Conservation (phyloP, 2,113 vertebrate genomes). For the Platysternon megacephalum region DNA sequence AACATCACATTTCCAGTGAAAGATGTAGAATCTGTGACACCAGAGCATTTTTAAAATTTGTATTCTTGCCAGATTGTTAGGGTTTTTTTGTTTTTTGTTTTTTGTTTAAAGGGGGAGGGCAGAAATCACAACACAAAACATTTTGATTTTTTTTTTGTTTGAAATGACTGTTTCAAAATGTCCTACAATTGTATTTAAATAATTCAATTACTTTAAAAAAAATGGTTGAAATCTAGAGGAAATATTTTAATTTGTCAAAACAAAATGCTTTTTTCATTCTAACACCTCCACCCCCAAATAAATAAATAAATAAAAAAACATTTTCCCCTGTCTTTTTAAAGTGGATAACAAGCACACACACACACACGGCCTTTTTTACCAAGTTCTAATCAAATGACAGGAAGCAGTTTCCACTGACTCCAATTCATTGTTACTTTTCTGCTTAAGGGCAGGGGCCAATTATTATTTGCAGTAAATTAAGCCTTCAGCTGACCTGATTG, state of each 20-base stretch:
- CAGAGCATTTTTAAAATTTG: neutral
- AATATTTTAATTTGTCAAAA: neutral
- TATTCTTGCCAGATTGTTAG: neutral
- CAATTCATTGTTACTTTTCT: neutral
- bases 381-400: neutral
- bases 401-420: neutral
- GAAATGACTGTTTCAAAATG: neutral
- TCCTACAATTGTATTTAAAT: neutral
- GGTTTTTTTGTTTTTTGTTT: too few relatives aligned
- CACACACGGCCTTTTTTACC: neutral
- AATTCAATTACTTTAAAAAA: neutral
- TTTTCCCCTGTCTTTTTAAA: neutral
- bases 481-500: neutral
- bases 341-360: neutral
- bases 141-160: neutral
- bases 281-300: too few relatives aligned
- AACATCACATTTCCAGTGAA: too few relatives aligned
- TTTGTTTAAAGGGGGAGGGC: too few relatives aligned
- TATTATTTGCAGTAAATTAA: conserved; percentile 16
- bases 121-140: neutral
- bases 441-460: neutral
- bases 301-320: neutral
- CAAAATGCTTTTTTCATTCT: neutral
- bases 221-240: neutral
- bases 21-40: neutral